Percentiles rank a stretch among this genome's conserved stretches.
Conservation (phyloP, 2,888 invertebrate species). For the Aspidiotus rigidus region DNA sequence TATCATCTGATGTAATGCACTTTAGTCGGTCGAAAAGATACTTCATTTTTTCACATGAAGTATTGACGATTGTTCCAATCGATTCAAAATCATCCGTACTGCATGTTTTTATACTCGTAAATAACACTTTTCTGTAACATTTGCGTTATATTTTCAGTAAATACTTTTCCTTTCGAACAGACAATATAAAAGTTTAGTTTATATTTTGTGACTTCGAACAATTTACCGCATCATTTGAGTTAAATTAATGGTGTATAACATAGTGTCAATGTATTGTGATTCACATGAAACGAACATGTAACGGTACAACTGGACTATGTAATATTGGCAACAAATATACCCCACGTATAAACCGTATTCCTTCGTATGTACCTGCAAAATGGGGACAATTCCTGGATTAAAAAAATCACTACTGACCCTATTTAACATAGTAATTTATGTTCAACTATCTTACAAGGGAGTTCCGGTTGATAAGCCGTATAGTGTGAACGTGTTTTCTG, state of each 20-base stretch:
- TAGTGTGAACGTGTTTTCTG: too few species aligned
- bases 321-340: constrained; percentile 6
- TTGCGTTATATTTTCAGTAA: neutral
- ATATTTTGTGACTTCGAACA: neutral
- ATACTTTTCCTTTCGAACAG: neutral
- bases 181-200: neutral
- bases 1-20: constrained; percentile 43
- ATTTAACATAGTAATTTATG: too few species aligned
- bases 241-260: constrained; percentile 12
- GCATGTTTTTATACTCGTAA: constrained; percentile 8
- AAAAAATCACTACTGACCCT: too few species aligned
- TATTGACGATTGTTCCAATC: constrained; percentile 36
- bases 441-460: too few species aligned
- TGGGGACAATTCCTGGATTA: too few species aligned
- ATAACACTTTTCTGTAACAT: constrained; percentile 28
- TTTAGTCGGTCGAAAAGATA: constrained; percentile 54
- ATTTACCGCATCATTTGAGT: constrained; percentile 11
- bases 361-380: constrained; percentile 11
- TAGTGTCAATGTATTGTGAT: neutral
- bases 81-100: constrained; percentile 5
- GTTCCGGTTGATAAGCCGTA: too few species aligned
- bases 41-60: constrained; percentile 56
- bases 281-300: constrained; percentile 11
- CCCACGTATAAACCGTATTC: constrained; percentile 22
- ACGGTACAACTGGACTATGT: constrained; percentile 21